Evolutionary conservation across 2,797 vertebrate genomes (phyloP).

Genomic region (Halcyon badia): DNA sequence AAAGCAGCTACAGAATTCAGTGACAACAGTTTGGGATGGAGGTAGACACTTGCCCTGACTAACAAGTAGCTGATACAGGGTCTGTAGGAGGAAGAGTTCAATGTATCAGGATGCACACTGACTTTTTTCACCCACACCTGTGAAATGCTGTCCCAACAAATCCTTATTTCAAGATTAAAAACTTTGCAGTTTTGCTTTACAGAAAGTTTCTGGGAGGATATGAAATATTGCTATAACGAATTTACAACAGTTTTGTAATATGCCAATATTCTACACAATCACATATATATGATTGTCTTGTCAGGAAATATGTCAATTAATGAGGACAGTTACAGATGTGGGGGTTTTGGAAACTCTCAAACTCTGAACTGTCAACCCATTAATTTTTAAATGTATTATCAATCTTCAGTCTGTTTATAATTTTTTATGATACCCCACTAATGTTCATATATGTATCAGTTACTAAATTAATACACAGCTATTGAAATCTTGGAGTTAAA

Average conservation of each 20-base stretch:
- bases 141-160: not conserved
- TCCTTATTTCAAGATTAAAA: not conserved
- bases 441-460: not conserved
- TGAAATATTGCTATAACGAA: not conserved
- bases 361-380: not conserved
- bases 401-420: not conserved
- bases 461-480: not conserved
- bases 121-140: not conserved
- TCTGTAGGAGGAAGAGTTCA: not conserved
- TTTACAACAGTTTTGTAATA: not conserved
- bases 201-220: not conserved
- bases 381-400: not conserved
- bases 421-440: not conserved
- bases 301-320: not conserved
- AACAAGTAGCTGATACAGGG: not conserved
- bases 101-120: accelerated
- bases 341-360: not conserved
- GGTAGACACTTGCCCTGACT: not conserved
- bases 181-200: not conserved
- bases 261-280: not conserved
- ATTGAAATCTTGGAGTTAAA: not conserved
- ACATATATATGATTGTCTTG: not conserved
- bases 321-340: not conserved
- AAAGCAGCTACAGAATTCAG: not conserved
- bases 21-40: not conserved